phyloP scores from a whole-genome alignment of 2,113 vertebrate genomes.

The Zosterops pallidus region DNA sequence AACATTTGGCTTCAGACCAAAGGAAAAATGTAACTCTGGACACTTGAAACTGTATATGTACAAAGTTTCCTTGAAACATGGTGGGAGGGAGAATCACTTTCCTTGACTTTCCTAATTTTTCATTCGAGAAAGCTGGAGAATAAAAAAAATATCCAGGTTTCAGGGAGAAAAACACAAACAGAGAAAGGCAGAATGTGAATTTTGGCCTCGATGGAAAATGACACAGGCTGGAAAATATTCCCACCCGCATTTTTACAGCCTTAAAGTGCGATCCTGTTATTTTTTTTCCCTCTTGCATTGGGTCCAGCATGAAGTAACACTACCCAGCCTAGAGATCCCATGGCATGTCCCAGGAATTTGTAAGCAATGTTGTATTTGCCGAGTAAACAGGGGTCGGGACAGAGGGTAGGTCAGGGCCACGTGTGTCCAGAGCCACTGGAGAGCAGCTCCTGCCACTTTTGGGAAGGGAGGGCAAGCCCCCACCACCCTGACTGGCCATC shows the following conservation, averaged over 20 bases:
- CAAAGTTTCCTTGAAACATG: neutral
- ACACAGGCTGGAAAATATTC: slow-evolving; percentile 62
- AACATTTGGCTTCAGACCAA: neutral
- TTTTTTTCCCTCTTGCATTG: neutral
- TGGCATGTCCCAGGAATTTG: neutral
- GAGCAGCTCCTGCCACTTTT: neutral
- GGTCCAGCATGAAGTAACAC: slow-evolving; percentile 35
- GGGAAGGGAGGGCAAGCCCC: neutral
- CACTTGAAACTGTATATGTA: neutral
- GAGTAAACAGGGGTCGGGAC: neutral
- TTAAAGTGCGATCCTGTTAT: neutral
- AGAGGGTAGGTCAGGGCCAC: neutral
- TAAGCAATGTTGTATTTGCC: neutral
- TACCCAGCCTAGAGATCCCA: neutral
- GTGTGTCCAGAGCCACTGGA: neutral
- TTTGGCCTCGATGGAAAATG: slow-evolving; percentile 24
- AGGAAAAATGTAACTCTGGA: neutral
- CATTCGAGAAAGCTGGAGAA: neutral
- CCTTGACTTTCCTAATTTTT: neutral
- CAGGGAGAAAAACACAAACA: slow-evolving; percentile 25
- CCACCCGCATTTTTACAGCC: slow-evolving; percentile 61
- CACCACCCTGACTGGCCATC: neutral
- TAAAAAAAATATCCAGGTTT: neutral
- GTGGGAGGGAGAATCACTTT: neutral
- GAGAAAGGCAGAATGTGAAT: neutral